Evolutionary conservation across 2,888 invertebrate genomes (phyloP), one percentile per base, ranked within the genome.

Genomic region (Lasius fuliginosus): DNA sequence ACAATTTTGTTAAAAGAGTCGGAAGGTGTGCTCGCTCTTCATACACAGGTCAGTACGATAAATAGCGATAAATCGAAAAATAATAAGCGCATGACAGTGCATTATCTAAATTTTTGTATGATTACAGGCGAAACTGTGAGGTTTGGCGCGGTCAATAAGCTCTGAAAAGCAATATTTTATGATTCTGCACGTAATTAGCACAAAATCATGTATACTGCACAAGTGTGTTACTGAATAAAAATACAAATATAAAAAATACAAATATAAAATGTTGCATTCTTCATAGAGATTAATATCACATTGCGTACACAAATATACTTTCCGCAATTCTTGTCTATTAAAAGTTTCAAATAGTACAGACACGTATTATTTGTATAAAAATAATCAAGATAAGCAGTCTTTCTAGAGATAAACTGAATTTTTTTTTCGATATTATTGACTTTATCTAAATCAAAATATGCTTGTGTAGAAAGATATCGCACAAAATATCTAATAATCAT

Each of bases 1-100:
- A 89, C 93, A 53, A 93, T 97, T 18, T 94, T 95, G 1, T 93
- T 95, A 27, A 93, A 95, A 65, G 96, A 96, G 1, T 95, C 93
- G 53, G 97, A 98, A 93, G 97, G 97, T 83, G 95, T 97, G 18
- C 91, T 98, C 15, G 98, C 97, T 40, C 97, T 97, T 85, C 97
- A 97, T 91, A 81, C 89, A 68, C 73, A 91, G 79, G 90, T 90
- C 68, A 88, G 76, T 74, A 15, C 1, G 40, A 67, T n/a, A 67
- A 65, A n/a, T 56, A 33, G 23, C n/a, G 74, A 53, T 65, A 65
- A 76, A 36, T 2, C 40, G n/a, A n/a, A 40, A 77, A 15, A 67
- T 67, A 67, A 56, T 12, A 11, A 49, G 56, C 3, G 67, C 30
- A 76, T 18, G 46, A 36, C 33, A 36, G 15, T 40, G 8, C 8